These are phyloP conservation scores for Brenthis daphne DNA, from an alignment of 2,888 invertebrate species.

Conservation along the genomic window DNA sequence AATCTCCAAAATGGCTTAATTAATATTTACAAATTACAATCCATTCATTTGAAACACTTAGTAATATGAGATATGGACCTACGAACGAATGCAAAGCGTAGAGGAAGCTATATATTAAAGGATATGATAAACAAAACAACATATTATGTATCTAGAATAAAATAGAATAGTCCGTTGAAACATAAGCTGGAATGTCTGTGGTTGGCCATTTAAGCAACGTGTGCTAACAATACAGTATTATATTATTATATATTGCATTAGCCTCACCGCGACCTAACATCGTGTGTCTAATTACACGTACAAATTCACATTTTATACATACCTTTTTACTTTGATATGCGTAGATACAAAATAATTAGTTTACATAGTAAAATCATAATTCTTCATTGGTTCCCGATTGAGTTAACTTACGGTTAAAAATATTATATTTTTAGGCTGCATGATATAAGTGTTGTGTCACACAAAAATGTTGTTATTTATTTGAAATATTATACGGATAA, in stretches of 20 bases:
- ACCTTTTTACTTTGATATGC: background rate
- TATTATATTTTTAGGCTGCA: too few species aligned
- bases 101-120: background rate
- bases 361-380: background rate
- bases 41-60: background rate
- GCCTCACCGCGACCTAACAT: conserved; percentile 15
- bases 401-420: too few species aligned
- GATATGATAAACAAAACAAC: background rate
- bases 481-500: too few species aligned
- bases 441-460: too few species aligned
- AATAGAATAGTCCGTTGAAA: conserved; percentile 14
- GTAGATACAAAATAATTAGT: background rate
- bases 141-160: conserved; percentile 7
- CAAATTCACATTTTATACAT: background rate
- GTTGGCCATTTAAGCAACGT: conserved; percentile 25
- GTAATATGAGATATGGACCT: background rate
- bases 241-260: conserved; percentile 11
- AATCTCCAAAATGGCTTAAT: background rate
- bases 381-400: too few species aligned
- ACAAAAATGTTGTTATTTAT: too few species aligned
- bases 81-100: background rate
- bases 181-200: conserved; percentile 16
- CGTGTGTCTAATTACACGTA: conserved; percentile 9
- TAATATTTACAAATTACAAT: background rate
- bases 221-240: conserved; percentile 20